phyloP scores from a whole-genome alignment of 1,140 invertebrate species.

The Drosophila pseudoobscura region DNA sequence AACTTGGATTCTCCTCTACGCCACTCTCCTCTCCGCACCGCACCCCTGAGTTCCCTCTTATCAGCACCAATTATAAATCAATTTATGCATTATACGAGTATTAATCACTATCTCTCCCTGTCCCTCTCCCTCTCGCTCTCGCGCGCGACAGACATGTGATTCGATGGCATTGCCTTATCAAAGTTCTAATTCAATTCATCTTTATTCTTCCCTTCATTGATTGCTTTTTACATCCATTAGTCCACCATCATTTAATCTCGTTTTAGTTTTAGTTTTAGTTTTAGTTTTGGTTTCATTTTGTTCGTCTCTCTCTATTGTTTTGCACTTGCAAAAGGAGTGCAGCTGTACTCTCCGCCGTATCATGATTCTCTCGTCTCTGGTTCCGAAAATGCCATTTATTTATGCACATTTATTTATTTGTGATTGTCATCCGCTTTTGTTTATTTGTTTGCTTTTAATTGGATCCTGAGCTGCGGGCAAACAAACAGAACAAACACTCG shows the following conservation, averaged over 20 bases:
- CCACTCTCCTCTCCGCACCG: too few species aligned
- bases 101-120: slow-evolving; percentile 2
- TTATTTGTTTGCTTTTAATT: slow-evolving; percentile 52
- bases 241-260: not conserved
- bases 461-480: slow-evolving; percentile 16
- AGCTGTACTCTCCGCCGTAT: too few species aligned
- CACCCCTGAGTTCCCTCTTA: slow-evolving; percentile 6
- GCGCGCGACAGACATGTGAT: not conserved
- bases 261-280: slow-evolving; percentile 6
- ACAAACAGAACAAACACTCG: not conserved
- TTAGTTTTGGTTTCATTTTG: too few species aligned
- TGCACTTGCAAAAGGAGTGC: too few species aligned
- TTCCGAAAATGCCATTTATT: slow-evolving; percentile 22
- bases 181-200: slow-evolving; percentile 20
- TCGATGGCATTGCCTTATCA: slow-evolving; percentile 16
- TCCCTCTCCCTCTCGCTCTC: not conserved
- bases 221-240: slow-evolving; percentile 28
- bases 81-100: slow-evolving; percentile 30
- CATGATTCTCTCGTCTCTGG: too few species aligned
- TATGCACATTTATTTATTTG: slow-evolving; percentile 44
- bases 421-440: slow-evolving; percentile 36
- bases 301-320: too few species aligned
- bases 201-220: slow-evolving; percentile 17
- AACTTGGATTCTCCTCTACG: too few species aligned
- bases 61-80: slow-evolving; percentile 43